Evolutionary conservation across 2,888 invertebrate species (phyloP).

Genomic region (Laspeyria flexula): DNA sequence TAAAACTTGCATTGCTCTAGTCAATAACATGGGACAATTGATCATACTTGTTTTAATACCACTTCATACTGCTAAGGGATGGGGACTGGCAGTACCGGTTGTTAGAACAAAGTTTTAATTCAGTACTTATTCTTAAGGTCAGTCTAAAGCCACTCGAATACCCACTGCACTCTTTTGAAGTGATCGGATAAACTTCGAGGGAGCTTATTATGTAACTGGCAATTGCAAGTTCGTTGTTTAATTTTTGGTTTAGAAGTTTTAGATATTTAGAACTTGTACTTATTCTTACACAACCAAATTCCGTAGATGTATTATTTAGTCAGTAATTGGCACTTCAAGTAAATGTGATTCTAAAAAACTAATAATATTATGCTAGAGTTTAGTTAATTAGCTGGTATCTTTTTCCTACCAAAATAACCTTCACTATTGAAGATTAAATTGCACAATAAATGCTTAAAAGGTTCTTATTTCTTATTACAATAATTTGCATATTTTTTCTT

Average conservation of each 20-base stretch:
- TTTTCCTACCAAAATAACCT: neutral
- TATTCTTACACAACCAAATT: neutral
- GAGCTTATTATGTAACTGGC: constrained; percentile 13
- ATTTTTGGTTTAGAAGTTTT: too few species aligned
- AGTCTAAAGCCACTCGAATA: constrained; percentile 66
- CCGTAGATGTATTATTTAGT: too few species aligned
- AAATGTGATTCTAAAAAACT: too few species aligned
- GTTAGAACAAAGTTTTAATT: constrained; percentile 89
- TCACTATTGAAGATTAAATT: neutral
- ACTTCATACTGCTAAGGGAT: neutral
- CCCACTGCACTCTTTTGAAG: constrained; percentile 60
- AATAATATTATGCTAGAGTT: neutral
- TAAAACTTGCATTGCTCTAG: too few species aligned
- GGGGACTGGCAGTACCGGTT: constrained; percentile 69
- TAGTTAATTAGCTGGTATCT: neutral
- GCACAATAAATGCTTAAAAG: neutral
- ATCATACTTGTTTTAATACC: neutral
- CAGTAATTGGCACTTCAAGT: too few species aligned
- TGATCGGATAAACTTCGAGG: constrained; percentile 57
- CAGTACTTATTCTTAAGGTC: constrained; percentile 66
- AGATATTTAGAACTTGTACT: too few species aligned
- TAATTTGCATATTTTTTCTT: neutral
- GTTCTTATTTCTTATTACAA: neutral
- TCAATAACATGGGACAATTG: neutral
- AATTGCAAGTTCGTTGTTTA: too few species aligned